Base-by-base conservation (phyloP, 2,797 vertebrate species). In the Fistularia tabacaria region DNA sequence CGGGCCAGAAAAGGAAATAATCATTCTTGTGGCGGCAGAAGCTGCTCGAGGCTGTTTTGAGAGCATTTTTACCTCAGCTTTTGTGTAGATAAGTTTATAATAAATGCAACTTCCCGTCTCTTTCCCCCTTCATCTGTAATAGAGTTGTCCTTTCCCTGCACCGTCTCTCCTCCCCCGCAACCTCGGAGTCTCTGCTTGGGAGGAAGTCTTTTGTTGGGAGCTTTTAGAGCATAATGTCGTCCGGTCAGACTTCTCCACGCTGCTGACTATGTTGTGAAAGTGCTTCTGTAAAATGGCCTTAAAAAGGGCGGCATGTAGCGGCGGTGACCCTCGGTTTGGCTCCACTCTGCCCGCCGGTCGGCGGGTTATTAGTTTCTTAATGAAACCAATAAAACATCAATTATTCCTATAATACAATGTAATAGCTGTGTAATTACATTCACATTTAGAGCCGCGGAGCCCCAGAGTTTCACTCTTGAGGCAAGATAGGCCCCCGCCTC, bases 201-300 rank as follows among this genome's bases (percentile, higher is more conserved):
- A 69, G 25, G 54, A 55, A 7, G 36, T 69, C 66, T 66, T 77
- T 74, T 72, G 57, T 73, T 58, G 2, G 36, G 60, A 49, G 54
- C 60, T 58, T 42, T 43, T 59, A 36, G 46, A 56, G 50, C 57
- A 80, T 85, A 79, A 87, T 48, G 51, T 83, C 81, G 85, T 53
- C 44, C 44, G 25, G 36, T 57, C n/a, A 42, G 49, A 54, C 51
- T 9, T 66, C 58, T 49, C 38, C 38, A 36, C 55, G 47, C 62
- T 60, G 47, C 60, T 25, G 25, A 25, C 25, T 5, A 25, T 25
- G 25, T 25, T 25, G 25, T 25, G 25, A 25, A 25, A 7, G 12
- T 3, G 14, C 6, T 14, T 39, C 9, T 51, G 74, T 74, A 67
- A 13, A 71, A 82, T 64, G 70, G 73, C 81, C 3, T 77, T 77